Conservation (phyloP, 2,888 invertebrate genomes). For the Polylopha cassiicola region DNA sequence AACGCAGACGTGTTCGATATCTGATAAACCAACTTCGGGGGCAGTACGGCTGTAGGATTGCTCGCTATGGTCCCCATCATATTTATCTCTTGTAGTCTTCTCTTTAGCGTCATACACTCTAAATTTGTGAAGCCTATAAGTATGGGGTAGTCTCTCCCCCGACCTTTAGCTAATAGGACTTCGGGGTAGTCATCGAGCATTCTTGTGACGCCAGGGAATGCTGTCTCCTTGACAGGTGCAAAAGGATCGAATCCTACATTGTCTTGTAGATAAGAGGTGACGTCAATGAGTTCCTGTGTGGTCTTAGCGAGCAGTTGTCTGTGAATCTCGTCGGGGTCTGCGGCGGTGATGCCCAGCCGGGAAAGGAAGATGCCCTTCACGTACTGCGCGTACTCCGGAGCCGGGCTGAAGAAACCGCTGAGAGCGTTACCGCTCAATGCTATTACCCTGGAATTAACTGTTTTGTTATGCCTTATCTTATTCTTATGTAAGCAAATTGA, state of each 20-base stretch:
- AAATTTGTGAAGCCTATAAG: constrained; percentile 30
- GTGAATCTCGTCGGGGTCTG: constrained; percentile 31
- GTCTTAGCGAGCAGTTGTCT: constrained; percentile 28
- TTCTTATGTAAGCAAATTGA: no score
- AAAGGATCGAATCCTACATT: constrained; percentile 29
- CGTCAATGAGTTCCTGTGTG: constrained; percentile 31
- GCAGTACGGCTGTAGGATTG: constrained; percentile 21
- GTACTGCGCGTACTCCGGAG: constrained; percentile 29
- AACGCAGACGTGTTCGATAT: constrained; percentile 8
- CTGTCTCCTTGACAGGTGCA: constrained; percentile 32
- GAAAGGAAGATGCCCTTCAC: constrained; percentile 34
- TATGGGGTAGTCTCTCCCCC: constrained; percentile 33
- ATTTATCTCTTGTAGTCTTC: constrained; percentile 18
- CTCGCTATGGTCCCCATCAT: constrained; percentile 14
- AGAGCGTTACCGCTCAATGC: constrained; percentile 31
- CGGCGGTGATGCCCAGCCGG: constrained; percentile 55
- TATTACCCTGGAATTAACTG: constrained; percentile 26
- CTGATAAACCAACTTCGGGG: constrained; percentile 19
- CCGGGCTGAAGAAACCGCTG: constrained; percentile 28
- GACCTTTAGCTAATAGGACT: constrained; percentile 31
- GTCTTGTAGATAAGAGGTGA: constrained; percentile 27
- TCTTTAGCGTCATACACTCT: constrained; percentile 26
- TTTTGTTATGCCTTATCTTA: background rate
- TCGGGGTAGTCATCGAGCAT: constrained; percentile 37
- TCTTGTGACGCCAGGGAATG: constrained; percentile 27